A percentile compares a stretch with the other conserved stretches of the same genome.
Conservation (phyloP, 2,113 vertebrate species). For the Centrocercus urophasianus region DNA sequence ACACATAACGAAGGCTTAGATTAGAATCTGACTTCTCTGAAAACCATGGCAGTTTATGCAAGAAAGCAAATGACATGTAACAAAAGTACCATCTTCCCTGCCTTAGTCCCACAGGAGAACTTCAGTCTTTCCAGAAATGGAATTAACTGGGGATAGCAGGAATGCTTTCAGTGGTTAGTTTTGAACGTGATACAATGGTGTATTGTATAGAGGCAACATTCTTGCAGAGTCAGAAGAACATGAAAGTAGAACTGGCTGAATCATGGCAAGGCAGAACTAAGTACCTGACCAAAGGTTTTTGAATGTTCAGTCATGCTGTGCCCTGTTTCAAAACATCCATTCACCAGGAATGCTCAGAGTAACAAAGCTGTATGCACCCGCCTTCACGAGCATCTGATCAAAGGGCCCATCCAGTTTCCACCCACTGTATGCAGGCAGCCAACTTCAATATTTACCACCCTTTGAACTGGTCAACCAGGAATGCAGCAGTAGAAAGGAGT, state of each 20-base stretch:
- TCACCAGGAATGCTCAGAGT: background rate
- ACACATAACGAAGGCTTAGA: background rate
- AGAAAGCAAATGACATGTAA: constrained; percentile 13
- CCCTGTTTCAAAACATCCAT: background rate
- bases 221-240: background rate
- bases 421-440: constrained; percentile 40
- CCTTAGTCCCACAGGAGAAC: background rate
- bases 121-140: constrained; percentile 23
- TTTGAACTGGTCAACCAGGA: constrained; percentile 33
- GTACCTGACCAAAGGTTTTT: background rate
- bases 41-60: background rate
- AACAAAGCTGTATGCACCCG: background rate
- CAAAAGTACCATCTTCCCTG: constrained; percentile 13
- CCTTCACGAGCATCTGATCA: background rate
- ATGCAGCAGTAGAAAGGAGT: background rate
- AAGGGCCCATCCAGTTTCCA: constrained; percentile 56
- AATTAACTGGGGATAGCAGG: constrained; percentile 10
- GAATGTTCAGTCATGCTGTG: background rate
- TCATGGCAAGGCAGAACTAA: background rate
- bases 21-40: background rate
- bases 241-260: background rate
- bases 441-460: constrained; percentile 65
- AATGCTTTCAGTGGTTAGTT: constrained; percentile 25
- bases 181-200: background rate
- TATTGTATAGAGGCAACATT: background rate